Evolutionary conservation across 30 jellyfish, hydroid and myxozoan species (phyloP), one percentile per base, ranked within the genome.

Genomic region (Turritopsis rubra): DNA sequence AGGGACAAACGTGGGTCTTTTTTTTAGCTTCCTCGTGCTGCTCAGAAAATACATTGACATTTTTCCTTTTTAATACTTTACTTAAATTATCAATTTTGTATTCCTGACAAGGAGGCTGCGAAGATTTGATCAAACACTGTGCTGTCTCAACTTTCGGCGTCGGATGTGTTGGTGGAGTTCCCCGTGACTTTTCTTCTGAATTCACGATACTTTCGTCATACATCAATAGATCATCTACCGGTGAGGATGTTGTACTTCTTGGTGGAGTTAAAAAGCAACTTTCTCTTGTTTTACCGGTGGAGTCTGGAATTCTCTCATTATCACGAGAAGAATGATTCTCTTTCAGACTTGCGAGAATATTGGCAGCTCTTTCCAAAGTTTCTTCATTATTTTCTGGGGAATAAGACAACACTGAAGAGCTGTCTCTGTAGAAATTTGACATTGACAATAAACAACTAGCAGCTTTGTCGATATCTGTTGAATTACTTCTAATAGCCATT

Each of bases 181-280:
- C 31, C 41, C n/a, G 22, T 5, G 28, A 26, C 52, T 29, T 24
- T 24, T 29, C 85, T 26, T 1, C 83, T 75, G 41, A 1, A 9
- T 53, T 28, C 17, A 27, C 28, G 30, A 68, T 68, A 27, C 19
- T 68, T 68, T 68, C 77, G 28, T 68, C 77, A 27, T 27, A 68
- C 30, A n/a, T 68, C 28, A 80, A 9, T 76, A 80, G n/a, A 17
- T 80, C 80, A 16, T 94, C 96, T 8, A 89, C 92, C 8, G 99
- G 99, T 28, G 99, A 94, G 28, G 99, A 88, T 52, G 99, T 88
- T 54, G 83, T 85, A 72, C 99, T 94, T 83, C 99, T 86, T 9
- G 99, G 99, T 1, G 99, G 99, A 18, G 99, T 94, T 20, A 89
- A 88, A 82, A 88, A 94, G 0, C 96, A 96, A 85, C 99, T 88